A percentile compares a stretch with the other conserved stretches of the same genome.
These are phyloP conservation scores for Vanessa atalanta DNA, from an alignment of 1,140 invertebrate genomes.

Conservation along the genomic window DNA sequence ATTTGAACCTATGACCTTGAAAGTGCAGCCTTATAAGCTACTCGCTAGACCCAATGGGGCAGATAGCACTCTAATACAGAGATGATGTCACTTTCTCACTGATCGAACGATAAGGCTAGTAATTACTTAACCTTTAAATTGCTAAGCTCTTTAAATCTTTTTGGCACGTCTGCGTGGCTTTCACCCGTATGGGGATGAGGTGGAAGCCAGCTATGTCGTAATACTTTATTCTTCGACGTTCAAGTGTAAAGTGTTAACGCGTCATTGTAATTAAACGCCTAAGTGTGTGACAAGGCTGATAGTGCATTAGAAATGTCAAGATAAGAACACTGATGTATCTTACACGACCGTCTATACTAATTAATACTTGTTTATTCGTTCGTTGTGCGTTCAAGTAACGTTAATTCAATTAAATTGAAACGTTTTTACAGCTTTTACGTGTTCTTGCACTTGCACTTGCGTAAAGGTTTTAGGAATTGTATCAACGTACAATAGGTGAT, in stretches of 20 bases:
- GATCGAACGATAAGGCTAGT: conserved; percentile 10
- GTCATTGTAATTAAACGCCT: neutral
- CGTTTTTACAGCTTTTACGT: too few species aligned
- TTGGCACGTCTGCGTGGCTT: neutral
- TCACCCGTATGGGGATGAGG: neutral
- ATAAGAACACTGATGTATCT: neutral
- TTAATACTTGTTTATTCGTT: too few species aligned
- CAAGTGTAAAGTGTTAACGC: neutral
- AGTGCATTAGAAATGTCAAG: neutral
- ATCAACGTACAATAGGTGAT: too few species aligned
- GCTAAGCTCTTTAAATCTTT: conserved; percentile 1
- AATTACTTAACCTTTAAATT: conserved; percentile 15
- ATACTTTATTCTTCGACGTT: neutral
- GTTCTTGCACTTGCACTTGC: too few species aligned
- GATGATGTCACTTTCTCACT: neutral
- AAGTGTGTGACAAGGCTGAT: neutral
- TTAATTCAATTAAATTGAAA: too few species aligned
- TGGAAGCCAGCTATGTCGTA: neutral
- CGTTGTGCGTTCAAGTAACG: neutral
- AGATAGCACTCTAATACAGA: neutral
- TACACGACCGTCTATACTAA: neutral
- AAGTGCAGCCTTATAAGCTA: too few species aligned
- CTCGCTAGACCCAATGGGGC: too few species aligned
- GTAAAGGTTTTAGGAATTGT: too few species aligned
- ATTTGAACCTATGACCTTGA: too few species aligned